Evolutionary conservation across 2,113 vertebrate species (phyloP).

Genomic region (Rhagologus leucostigma): DNA sequence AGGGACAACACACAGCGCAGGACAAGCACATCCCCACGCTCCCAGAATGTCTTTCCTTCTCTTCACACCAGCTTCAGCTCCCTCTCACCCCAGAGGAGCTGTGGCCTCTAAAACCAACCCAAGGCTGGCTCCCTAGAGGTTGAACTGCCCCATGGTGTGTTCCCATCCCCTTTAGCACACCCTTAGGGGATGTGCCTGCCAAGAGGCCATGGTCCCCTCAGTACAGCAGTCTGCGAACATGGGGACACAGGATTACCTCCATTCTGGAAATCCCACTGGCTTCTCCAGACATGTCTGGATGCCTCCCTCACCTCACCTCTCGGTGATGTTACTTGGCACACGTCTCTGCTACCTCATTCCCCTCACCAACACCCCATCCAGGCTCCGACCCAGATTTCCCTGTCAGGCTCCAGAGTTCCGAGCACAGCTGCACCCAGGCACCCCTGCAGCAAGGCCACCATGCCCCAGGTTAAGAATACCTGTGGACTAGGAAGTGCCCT

Average conservation of each 20-base stretch:
- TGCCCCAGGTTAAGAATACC: not conserved
- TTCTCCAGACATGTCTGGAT: not conserved
- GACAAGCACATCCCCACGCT: fast-evolving
- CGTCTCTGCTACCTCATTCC: not conserved
- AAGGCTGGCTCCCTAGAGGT: not conserved
- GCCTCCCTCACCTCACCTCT: no score
- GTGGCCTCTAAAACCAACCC: not conserved
- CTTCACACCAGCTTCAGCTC: not conserved
- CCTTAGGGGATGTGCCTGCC: not conserved
- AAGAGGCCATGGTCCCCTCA: not conserved
- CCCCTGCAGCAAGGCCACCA: fast-evolving
- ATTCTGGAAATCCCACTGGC: not conserved
- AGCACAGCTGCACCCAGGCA: not conserved
- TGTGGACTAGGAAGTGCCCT: not conserved
- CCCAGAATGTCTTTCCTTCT: not conserved
- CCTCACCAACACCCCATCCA: not conserved
- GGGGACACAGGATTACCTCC: not conserved
- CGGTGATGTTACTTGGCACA: not conserved
- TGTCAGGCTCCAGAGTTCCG: not conserved
- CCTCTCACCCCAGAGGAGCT: not conserved
- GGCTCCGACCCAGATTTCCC: not conserved
- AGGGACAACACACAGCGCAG: not conserved
- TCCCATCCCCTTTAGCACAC: not conserved
- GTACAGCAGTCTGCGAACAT: fast-evolving
- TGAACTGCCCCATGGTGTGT: no score